Conservation (phyloP, 2,888 invertebrate species). For the Stomorhina lunata region DNA sequence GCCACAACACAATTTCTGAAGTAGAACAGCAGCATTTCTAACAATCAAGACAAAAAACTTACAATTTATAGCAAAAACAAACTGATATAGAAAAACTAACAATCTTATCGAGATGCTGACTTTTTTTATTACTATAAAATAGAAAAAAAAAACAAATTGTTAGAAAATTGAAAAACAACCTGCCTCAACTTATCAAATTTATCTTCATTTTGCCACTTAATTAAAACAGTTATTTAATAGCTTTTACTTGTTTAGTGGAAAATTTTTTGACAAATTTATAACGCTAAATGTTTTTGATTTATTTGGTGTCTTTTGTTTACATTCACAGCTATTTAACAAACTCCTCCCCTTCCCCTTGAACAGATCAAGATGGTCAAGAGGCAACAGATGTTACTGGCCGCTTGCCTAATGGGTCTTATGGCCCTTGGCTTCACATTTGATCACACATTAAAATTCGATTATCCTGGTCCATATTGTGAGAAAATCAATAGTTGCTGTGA, state of each 20-base stretch:
- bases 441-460: conserved; percentile 74
- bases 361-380: conserved; percentile 42
- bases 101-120: conserved; percentile 50
- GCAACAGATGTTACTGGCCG: conserved; percentile 43
- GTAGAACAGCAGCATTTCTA: conserved; percentile 2
- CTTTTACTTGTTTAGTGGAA: conserved; percentile 38
- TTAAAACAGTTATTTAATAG: conserved; percentile 32
- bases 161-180: conserved; percentile 13
- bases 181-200: conserved; percentile 26
- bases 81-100: conserved; percentile 35
- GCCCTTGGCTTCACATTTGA: conserved; percentile 69
- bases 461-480: conserved; percentile 78
- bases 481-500: conserved; percentile 84
- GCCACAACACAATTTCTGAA: not conserved
- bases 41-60: not conserved
- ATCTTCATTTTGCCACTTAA: not conserved
- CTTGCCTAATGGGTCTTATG: conserved; percentile 42
- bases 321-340: conserved; percentile 27
- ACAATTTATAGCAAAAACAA: not conserved
- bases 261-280: not conserved
- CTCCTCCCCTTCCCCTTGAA: not conserved
- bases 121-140: not conserved
- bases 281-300: not conserved
- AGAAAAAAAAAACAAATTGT: conserved; percentile 26
- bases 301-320: not conserved